Conservation (phyloP, 2,888 invertebrate species). For the Noctua fimbriata region DNA sequence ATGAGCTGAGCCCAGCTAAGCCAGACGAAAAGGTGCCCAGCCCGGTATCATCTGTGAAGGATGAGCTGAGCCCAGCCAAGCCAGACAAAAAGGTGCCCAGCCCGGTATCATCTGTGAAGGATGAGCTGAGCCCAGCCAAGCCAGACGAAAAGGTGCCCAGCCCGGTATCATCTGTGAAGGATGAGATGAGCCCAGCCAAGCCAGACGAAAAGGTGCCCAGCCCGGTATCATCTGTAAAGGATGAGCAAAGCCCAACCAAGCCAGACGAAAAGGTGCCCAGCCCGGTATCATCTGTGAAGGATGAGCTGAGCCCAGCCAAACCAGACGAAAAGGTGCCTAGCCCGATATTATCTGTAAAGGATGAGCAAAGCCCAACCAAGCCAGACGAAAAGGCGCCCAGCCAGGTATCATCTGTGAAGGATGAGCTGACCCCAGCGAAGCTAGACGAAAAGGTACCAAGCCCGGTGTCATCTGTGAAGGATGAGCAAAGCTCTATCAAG, state of each 20-base stretch:
- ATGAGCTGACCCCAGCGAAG: background rate
- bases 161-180: rapidly evolving
- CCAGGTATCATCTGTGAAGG: too few relatives aligned
- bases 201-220: background rate
- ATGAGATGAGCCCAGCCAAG: background rate
- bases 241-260: background rate
- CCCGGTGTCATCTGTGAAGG: constrained; percentile 8
- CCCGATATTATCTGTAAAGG: constrained; percentile 1
- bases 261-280: constrained; percentile 10
- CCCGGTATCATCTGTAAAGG: background rate
- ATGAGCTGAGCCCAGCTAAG: background rate
- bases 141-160: background rate
- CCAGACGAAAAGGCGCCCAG: background rate
- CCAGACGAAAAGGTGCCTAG: background rate
- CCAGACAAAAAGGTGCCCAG: background rate
- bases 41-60: background rate
- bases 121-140: background rate
- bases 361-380: background rate
- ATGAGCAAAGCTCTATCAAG: background rate
- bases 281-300: constrained; percentile 1
- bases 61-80: rapidly evolving
- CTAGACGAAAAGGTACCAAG: constrained; percentile 18
- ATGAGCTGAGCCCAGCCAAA: background rate
- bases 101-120: background rate
- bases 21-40: background rate